Conservation (phyloP, 1,140 invertebrate species). For the Drosophila setifemur region DNA sequence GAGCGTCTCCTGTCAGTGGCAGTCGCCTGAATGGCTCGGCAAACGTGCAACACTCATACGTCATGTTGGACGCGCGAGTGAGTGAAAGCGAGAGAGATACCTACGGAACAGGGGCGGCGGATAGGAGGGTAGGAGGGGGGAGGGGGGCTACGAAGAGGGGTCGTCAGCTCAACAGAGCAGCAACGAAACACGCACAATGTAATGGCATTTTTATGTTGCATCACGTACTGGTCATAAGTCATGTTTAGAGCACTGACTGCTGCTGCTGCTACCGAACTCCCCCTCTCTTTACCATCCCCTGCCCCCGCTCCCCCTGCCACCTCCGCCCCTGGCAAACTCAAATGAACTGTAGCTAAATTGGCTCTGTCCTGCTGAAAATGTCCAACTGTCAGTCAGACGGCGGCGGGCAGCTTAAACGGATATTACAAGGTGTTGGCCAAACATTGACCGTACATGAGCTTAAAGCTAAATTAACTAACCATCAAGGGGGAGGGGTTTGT, state of each 20-base stretch:
- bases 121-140: no score
- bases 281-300: background rate
- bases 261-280: constrained; percentile 6
- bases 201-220: constrained; percentile 82
- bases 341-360: constrained; percentile 78
- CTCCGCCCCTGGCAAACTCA: constrained; percentile 45
- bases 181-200: constrained; percentile 71
- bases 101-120: background rate
- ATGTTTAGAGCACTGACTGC: constrained; percentile 79
- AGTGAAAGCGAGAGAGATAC: constrained; percentile 22
- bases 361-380: constrained; percentile 42
- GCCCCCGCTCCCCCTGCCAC: background rate
- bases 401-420: constrained; percentile 68
- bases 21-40: constrained; percentile 57
- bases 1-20: constrained; percentile 53
- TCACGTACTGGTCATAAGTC: constrained; percentile 82
- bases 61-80: constrained; percentile 61
- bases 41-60: constrained; percentile 78
- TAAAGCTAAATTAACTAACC: constrained; percentile 75
- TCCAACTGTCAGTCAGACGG: constrained; percentile 66
- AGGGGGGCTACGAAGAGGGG: background rate
- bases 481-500: constrained; percentile 5
- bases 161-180: constrained; percentile 16
- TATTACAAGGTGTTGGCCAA: constrained; percentile 81
- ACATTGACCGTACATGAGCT: constrained; percentile 82